Base-by-base conservation (phyloP, 2,113 vertebrate species). In the Vidua macroura region DNA sequence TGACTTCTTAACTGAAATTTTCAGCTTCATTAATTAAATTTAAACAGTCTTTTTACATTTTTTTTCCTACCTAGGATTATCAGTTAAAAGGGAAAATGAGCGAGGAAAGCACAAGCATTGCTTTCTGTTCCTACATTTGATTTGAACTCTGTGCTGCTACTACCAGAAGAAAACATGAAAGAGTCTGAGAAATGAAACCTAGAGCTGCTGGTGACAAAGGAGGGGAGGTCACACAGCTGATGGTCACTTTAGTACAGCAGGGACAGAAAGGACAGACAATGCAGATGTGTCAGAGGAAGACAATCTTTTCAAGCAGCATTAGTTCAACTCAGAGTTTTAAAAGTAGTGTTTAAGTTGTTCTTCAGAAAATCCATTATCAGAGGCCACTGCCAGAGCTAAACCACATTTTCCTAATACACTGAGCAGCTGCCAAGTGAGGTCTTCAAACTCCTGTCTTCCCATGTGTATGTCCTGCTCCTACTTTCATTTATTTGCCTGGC, bases 21-120 rank as follows among this genome's bases (percentile, higher is more conserved):
- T 88, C 59, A 92, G 62, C 55, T 86, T 52, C 21, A 17, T 80
- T n/a, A 83, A 83, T 93, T 90, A 85, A 62, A 81, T 41, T 55
- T 59, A 63, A 86, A 41, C n/a, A 59, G 83, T 10, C 5, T 31
- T 35, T 30, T 30, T 44, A 35, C 35, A 35, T 18, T n/a, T 28
- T 28, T 52, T 39, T 43, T 4, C 0, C 4, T 15, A 31, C 19
- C 16, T 31, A 43, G 33, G 23, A 49, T 73, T 60, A 67, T 78
- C 66, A 52, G 21, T 70, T 64, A 55, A 67, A 82, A 76, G 33
- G 25, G 27, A 30, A 55, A 41, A 14, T 22, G 11, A 24, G 41
- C 3, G 1, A 17, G 15, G 3, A 11, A 73, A 73, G 51, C 46
- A 74, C 30, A 66, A 27, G 59, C 4, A 1, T 44, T 23, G 15